A percentile compares a stretch with the other conserved stretches of the same genome.
These are phyloP conservation scores for Baronia brevicornis DNA, from an alignment of 2,888 invertebrate genomes.

Conservation along the genomic window DNA sequence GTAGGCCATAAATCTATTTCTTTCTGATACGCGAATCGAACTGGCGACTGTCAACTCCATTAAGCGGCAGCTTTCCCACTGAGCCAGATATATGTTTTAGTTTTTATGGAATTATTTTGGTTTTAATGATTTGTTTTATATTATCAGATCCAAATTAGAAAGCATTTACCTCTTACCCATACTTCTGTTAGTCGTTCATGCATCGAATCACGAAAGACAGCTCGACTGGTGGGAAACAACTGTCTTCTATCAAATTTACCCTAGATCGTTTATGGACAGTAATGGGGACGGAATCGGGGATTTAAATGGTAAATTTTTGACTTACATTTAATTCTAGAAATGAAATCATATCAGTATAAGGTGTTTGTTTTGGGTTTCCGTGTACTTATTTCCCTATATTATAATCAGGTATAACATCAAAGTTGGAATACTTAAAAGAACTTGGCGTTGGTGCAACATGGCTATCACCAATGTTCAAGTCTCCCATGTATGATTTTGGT, in stretches of 20 bases:
- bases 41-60: no score
- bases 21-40: no score
- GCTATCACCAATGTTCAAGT: conserved; percentile 83
- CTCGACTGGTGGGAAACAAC: conserved; percentile 86
- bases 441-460: conserved; percentile 82
- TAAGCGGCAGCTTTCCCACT: no score
- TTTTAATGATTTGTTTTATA: not conserved
- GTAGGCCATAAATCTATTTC: no score
- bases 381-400: conserved; percentile 3
- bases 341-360: no score
- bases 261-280: conserved; percentile 86
- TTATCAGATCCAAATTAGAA: conserved; percentile 7
- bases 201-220: conserved; percentile 30
- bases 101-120: not conserved
- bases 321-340: conserved; percentile 3
- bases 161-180: conserved; percentile 30
- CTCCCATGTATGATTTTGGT: conserved; percentile 88
- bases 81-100: no score
- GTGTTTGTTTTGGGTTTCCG: conserved; percentile 9
- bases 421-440: conserved; percentile 78
- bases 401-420: conserved; percentile 74
- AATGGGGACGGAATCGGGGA: conserved; percentile 84
- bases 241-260: conserved; percentile 87
- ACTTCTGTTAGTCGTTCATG: conserved; percentile 30
- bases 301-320: conserved; percentile 55